phyloP scores from a whole-genome alignment of 2,113 vertebrate species.

The Glareola pratincola region DNA sequence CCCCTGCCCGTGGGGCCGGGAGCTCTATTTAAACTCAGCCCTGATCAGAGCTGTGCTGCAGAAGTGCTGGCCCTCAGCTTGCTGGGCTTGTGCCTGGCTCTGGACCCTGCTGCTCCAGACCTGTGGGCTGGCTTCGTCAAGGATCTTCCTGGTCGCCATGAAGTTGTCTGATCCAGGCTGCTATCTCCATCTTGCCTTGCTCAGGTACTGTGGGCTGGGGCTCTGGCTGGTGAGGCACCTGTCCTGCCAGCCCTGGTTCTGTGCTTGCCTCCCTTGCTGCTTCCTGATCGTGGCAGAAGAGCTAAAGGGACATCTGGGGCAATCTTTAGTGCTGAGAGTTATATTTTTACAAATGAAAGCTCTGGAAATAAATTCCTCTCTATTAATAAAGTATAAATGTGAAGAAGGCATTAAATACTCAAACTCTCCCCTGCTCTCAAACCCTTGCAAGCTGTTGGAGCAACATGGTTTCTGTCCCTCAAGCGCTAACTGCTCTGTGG shows the following conservation, averaged over 20 bases:
- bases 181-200: not conserved
- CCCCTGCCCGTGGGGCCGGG: not conserved
- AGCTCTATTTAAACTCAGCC: not conserved
- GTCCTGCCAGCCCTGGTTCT: not conserved
- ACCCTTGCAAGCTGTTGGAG: not conserved
- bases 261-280: not conserved
- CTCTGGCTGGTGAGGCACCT: not conserved
- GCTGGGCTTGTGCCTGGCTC: accelerated
- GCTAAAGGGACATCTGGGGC: not conserved
- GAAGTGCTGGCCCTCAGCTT: not conserved
- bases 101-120: not conserved
- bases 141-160: not conserved
- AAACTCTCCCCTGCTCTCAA: not conserved
- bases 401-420: not conserved
- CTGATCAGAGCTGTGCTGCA: accelerated
- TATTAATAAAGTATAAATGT: not conserved
- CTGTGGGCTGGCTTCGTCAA: not conserved
- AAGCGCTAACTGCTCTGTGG: not conserved
- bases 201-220: not conserved
- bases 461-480: not conserved
- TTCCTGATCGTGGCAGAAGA: not conserved
- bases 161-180: not conserved
- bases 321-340: not conserved
- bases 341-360: not conserved
- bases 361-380: not conserved